These are phyloP conservation scores for Nineta flava DNA, from an alignment of 2,888 invertebrate species.

Conservation along the genomic window DNA sequence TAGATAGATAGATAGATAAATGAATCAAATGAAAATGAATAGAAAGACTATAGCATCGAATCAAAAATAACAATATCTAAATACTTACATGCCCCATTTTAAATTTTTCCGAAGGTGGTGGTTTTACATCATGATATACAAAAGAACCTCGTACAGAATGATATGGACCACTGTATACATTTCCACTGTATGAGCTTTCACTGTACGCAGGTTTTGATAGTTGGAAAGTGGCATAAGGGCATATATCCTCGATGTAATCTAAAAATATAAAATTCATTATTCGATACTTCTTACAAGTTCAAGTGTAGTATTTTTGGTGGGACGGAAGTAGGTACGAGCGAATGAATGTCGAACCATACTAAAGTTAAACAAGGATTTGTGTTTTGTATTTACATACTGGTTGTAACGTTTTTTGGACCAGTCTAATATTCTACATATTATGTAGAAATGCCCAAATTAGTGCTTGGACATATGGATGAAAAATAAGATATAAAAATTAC, in stretches of 20 bases:
- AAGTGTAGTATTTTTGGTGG: no score
- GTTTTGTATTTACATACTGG: no score
- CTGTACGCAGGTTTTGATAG: constrained; percentile 73
- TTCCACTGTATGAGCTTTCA: constrained; percentile 81
- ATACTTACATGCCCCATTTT: constrained; percentile 50
- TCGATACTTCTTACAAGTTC: background rate
- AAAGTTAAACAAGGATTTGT: no score
- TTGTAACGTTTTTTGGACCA: no score
- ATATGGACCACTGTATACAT: constrained; percentile 74
- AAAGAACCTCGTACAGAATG: constrained; percentile 74
- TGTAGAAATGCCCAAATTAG: no score
- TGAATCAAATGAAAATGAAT: background rate
- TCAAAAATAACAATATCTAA: background rate
- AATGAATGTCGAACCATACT: no score
- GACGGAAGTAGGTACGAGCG: no score
- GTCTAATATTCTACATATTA: no score
- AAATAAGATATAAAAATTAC: background rate
- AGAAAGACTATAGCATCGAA: background rate
- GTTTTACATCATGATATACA: constrained; percentile 79
- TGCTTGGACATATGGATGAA: no score
- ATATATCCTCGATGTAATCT: constrained; percentile 87
- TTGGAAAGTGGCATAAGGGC: constrained; percentile 86
- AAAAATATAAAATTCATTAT: constrained; percentile 18
- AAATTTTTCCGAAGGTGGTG: constrained; percentile 56
- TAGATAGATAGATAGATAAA: no score